Base-by-base conservation (phyloP, 64 coral and sea anemone genomes). In the Dendronephthya gigantea region DNA sequence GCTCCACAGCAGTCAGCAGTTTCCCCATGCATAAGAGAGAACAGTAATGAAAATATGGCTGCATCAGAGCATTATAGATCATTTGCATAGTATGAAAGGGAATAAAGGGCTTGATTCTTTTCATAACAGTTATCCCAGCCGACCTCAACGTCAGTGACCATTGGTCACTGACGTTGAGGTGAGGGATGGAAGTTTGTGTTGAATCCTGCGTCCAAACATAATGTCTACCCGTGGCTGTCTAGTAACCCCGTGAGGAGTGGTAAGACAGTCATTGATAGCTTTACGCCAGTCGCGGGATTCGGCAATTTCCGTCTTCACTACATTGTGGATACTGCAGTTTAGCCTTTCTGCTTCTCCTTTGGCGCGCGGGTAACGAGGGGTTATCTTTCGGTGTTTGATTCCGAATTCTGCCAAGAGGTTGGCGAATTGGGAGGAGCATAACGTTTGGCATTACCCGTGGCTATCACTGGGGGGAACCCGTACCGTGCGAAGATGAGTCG, bases 271-370 rank as follows among this genome's bases (percentile, higher is more conserved):
- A 45, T 29, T 22, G n/a, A n/a, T n/a, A n/a, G n/a, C n/a, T n/a
- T n/a, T n/a, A n/a, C n/a, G n/a, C n/a, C n/a, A n/a, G n/a, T n/a
- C n/a, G n/a, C n/a, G n/a, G n/a, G n/a, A 13, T 72, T 87, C 85
- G 14, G 68, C 39, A 16, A 31, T 11, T 29, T 65, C 85, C 15
- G 68, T 19, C 27, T 79, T 87, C 2, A 75, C 40, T 25, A 27
- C 66, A 30, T 87, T 87, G 23, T 16, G 38, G n/a, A 79, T 14
- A 1, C 23, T 75, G 5, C 68, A 27, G 9, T 76, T 87, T n/a
- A 87, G 35, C 14, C 66, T 39, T 41, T 87, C 85, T 9, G 49
- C 85, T 19, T 87, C 85, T 2, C 85, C 68, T 32, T 87, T 87
- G 39, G 68, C 85, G 9, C 68, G 19, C 11, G 85, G 68, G 38